Evolutionary conservation across 2,113 vertebrate genomes (phyloP).

Genomic region (Myocastor coypus): DNA sequence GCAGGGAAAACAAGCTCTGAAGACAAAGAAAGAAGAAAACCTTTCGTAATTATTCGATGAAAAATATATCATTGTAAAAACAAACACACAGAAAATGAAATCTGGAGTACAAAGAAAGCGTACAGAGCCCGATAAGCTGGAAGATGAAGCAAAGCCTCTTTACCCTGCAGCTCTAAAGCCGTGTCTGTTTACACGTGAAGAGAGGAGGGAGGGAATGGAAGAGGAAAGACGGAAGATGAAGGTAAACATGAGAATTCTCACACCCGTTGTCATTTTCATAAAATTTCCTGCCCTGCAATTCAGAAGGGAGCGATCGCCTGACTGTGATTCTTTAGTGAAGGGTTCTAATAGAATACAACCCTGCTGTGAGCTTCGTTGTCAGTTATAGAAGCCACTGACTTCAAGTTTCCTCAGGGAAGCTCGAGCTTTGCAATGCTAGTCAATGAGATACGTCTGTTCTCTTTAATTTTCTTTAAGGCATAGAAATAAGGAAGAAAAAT

Average conservation of each 20-base stretch:
- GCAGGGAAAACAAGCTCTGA: background rate
- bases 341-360: background rate
- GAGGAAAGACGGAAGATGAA: slow-evolving; percentile 13
- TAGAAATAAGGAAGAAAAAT: background rate
- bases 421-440: slow-evolving; percentile 32
- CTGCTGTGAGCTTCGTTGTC: background rate
- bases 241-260: slow-evolving; percentile 28
- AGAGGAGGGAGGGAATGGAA: background rate
- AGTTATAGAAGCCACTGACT: slow-evolving; percentile 17
- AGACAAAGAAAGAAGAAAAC: background rate
- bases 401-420: slow-evolving; percentile 6
- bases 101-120: background rate
- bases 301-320: background rate
- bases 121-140: background rate
- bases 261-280: slow-evolving; percentile 21
- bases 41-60: background rate
- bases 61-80: slow-evolving; percentile 8
- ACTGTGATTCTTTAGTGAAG: slow-evolving; percentile 27
- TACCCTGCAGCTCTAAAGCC: background rate
- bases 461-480: background rate
- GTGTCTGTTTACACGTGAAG: background rate
- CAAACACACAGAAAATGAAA: background rate
- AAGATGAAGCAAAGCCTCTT: slow-evolving; percentile 6
- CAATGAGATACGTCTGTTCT: background rate
- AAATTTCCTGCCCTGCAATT: slow-evolving; percentile 36